Evolutionary conservation across 2,113 vertebrate genomes (phyloP).

Genomic region (Oreochromis aureus): DNA sequence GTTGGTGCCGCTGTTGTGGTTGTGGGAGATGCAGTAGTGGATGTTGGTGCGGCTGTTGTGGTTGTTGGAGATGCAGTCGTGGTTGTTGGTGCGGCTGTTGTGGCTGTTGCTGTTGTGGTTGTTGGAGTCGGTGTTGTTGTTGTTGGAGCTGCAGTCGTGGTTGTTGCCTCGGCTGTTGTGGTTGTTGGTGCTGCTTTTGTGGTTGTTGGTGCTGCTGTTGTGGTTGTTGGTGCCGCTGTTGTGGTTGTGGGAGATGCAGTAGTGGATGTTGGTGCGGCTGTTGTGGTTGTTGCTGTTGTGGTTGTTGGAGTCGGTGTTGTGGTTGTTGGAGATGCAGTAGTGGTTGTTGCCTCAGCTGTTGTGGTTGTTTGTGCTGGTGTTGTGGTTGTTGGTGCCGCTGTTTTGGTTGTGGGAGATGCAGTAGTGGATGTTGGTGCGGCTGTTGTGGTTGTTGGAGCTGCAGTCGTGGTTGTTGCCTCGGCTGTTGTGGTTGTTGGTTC

Average conservation of each 20-base stretch:
- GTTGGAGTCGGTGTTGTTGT: too few relatives aligned
- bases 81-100: too few relatives aligned
- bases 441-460: accelerated
- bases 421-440: accelerated
- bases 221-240: accelerated
- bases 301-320: accelerated
- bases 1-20: too few relatives aligned
- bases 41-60: too few relatives aligned
- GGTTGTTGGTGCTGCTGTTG: too few relatives aligned
- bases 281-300: accelerated
- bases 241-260: accelerated
- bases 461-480: accelerated
- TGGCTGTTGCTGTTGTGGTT: too few relatives aligned
- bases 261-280: accelerated
- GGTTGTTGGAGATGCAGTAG: accelerated
- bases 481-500: too few relatives aligned
- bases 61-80: too few relatives aligned
- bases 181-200: too few relatives aligned
- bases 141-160: too few relatives aligned
- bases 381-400: accelerated
- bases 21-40: too few relatives aligned
- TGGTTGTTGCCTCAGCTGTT: accelerated
- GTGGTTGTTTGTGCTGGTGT: accelerated
- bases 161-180: too few relatives aligned
- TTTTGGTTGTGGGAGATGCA: accelerated